Conservation (phyloP, 2,888 invertebrate species). For the Cheilosia scutellata region DNA sequence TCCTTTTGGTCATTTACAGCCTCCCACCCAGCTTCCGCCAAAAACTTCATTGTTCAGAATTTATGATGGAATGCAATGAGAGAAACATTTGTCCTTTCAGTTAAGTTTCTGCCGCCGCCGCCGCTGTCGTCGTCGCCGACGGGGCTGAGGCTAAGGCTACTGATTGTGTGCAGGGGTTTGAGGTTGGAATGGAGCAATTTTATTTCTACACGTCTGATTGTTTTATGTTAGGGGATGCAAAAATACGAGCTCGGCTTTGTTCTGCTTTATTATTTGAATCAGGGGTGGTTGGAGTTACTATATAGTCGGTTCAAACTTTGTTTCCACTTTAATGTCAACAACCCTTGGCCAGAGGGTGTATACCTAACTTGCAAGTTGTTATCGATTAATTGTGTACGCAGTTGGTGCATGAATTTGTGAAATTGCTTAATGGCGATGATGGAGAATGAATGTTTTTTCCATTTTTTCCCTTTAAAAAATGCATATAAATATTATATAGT, state of each 20-base stretch:
- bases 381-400: constrained; percentile 63
- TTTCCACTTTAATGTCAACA: constrained; percentile 62
- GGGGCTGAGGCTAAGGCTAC: neutral
- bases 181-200: constrained; percentile 32
- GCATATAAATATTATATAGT: neutral
- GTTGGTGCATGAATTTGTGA: constrained; percentile 28
- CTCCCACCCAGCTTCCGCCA: constrained; percentile 26
- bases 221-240: constrained; percentile 59
- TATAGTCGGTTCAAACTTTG: constrained; percentile 44
- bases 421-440: constrained; percentile 29
- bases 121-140: neutral
- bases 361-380: constrained; percentile 49
- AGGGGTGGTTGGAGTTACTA: constrained; percentile 9
- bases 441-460: constrained; percentile 1
- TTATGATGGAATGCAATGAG: constrained; percentile 66
- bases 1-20: constrained; percentile 61
- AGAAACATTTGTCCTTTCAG: constrained; percentile 40
- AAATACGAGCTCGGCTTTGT: constrained; percentile 49
- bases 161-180: neutral
- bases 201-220: constrained; percentile 47
- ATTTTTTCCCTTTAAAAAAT: neutral
- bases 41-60: constrained; percentile 60
- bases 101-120: neutral
- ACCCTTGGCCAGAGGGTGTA: constrained; percentile 57
- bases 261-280: constrained; percentile 57